Base-by-base conservation (phyloP, 2,113 vertebrate species). In the Pholis gunnellus region DNA sequence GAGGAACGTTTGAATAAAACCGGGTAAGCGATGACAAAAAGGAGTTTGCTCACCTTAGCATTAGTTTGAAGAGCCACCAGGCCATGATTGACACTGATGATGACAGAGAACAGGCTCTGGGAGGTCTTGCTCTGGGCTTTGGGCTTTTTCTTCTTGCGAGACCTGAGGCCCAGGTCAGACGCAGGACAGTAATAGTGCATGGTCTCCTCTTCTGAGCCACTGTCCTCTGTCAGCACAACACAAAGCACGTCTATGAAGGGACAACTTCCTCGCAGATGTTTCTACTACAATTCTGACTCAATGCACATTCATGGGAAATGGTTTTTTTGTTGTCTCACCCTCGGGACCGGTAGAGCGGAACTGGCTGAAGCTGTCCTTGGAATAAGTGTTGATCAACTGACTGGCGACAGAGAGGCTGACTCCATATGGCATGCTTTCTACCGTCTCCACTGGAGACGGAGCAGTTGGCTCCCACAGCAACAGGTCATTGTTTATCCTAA, bases 391-490 rank as follows among this genome's bases (percentile, higher is more conserved):
- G 90, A 99, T 98, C 84, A 99, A 92, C 60, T 99, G 98, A 90
- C 98, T 99, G 94, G 98, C 98, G 63, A 99, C 98, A 13, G 98
- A 99, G 7, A 99, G 96, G 31, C 98, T 97, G 60, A 97, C 94
- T 61, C 98, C 98, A 0, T 97, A 99, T 2, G 98, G 97, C 94
- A 99, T 95, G 88, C 95, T 98, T 89, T 99, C 98, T 80, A 98
- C 96, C 0, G 98, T 99, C 94, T 99, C 98, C 81, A 99, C 98
- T 20, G 98, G 98, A 67, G 98, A 99, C 6, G 98, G 98, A 82
- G 98, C 98, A 34, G 97, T 99, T 61, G 98, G 98, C 89, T 99
- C 98, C 98, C 98, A 99, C 6, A 99, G 94, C 29, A 99, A 88
- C 84, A 99, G 93, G 87, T 99, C 98, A 89, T 99, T 99, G 90